Evolutionary conservation across 2,888 invertebrate species (phyloP).

Genomic region (Pseudanteris insignis): DNA sequence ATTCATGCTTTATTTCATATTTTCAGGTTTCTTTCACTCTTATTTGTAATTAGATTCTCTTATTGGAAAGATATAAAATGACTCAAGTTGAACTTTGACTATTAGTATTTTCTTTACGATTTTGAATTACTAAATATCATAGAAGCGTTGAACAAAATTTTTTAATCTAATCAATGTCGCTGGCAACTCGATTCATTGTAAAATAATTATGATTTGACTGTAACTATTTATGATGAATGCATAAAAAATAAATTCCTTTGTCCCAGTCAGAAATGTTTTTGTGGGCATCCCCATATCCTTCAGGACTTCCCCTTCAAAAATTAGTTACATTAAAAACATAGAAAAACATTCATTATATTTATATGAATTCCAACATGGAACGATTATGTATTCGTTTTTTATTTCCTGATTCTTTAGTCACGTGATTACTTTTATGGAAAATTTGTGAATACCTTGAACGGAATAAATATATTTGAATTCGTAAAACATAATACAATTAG

Average conservation of each 20-base stretch:
- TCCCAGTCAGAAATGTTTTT: no score
- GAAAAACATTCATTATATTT: no score
- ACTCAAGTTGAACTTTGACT: not conserved
- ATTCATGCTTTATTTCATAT: conserved; percentile 53
- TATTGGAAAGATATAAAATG: conserved; percentile 16
- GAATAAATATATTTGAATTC: no score
- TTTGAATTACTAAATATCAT: conserved; percentile 14
- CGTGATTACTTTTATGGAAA: no score
- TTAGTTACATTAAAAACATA: no score
- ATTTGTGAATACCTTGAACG: no score
- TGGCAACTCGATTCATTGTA: conserved; percentile 51
- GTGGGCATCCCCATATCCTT: no score
- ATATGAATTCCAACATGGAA: no score
- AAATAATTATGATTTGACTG: conserved; percentile 1
- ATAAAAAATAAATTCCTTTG: not conserved
- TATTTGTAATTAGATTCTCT: conserved; percentile 44
- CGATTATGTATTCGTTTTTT: no score
- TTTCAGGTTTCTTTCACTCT: conserved; percentile 50
- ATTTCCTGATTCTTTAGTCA: no score
- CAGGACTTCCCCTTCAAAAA: no score
- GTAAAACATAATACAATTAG: no score
- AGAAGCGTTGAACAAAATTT: conserved; percentile 30
- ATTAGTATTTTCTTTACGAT: conserved; percentile 17
- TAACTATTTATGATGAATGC: conserved; percentile 2
- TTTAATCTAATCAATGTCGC: conserved; percentile 47